Conservation (phyloP, 2,113 vertebrate species). For the Ariopsis seemanni region DNA sequence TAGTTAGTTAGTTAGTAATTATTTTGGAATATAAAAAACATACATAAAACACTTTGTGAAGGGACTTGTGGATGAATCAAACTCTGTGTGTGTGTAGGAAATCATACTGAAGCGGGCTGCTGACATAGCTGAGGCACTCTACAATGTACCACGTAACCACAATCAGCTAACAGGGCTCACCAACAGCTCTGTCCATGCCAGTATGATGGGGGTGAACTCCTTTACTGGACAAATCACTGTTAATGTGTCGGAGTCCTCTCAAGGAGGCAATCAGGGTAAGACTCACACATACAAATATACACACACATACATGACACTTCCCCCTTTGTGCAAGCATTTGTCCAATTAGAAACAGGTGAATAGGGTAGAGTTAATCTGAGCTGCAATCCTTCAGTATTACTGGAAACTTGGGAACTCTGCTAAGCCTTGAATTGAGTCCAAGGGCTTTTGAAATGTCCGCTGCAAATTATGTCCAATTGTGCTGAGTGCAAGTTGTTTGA, state of each 20-base stretch:
- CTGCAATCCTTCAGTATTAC: not conserved
- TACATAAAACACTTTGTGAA: not conserved
- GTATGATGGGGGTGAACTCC: conserved; percentile 98
- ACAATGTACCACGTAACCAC: conserved; percentile 95
- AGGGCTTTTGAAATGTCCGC: conserved; percentile 31
- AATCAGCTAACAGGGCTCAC: conserved; percentile 88
- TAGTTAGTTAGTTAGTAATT: not conserved
- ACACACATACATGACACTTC: not conserved
- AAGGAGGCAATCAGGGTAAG: conserved; percentile 92
- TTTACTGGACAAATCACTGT: conserved; percentile 95
- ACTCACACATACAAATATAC: not conserved
- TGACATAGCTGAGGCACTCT: conserved; percentile 97
- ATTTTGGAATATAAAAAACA: not conserved
- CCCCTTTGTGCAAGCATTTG: not conserved
- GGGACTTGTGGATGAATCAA: not conserved
- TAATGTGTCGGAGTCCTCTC: conserved; percentile 90
- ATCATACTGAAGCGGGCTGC: conserved; percentile 97
- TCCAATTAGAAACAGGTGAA: conserved; percentile 16
- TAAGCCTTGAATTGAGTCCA: conserved; percentile 26
- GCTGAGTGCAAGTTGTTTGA: conserved; percentile 3
- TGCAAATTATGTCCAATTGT: not conserved
- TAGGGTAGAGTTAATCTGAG: conserved; percentile 25
- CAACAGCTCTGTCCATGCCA: conserved; percentile 85
- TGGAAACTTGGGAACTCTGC: conserved; percentile 30
- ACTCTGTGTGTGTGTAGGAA: conserved; percentile 74